Conservation (phyloP, 1,140 invertebrate species). For the Drosophila insularis region DNA sequence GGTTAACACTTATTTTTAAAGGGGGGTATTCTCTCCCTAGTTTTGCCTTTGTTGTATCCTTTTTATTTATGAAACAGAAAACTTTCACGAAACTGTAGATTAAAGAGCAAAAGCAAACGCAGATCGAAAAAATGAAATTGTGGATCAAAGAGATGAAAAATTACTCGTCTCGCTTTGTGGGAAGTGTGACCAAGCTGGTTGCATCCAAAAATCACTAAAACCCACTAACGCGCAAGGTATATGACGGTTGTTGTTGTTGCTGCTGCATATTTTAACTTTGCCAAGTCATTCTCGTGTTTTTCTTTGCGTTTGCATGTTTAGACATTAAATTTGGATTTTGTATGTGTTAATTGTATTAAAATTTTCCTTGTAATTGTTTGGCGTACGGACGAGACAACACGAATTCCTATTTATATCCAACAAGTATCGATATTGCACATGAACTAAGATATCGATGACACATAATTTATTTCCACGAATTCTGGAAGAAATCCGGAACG, state of each 20-base stretch:
- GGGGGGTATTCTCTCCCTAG: neutral
- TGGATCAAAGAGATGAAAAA: conserved; percentile 10
- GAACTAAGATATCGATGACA: neutral
- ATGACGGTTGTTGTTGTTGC: neutral
- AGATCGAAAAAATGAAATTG: conserved; percentile 4
- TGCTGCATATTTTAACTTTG: neutral
- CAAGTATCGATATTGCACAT: neutral
- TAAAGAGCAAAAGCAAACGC: conserved; percentile 1
- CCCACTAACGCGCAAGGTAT: neutral
- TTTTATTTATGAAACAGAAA: too few relatives aligned
- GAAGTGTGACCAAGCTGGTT: neutral
- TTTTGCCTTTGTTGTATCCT: neutral
- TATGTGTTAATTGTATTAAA: neutral
- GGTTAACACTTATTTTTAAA: conserved; percentile 3
- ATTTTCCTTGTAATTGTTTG: neutral
- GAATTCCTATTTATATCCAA: neutral
- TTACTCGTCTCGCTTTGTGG: neutral
- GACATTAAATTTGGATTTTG: conserved; percentile 1
- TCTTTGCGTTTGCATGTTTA: neutral
- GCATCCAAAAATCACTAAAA: neutral
- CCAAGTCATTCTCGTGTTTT: neutral
- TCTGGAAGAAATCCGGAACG: too few relatives aligned
- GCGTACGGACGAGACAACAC: neutral
- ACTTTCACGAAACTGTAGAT: neutral
- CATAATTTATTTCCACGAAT: too few relatives aligned